Conservation (phyloP, 2,888 invertebrate species). For the Dicyrtomina minuta region DNA sequence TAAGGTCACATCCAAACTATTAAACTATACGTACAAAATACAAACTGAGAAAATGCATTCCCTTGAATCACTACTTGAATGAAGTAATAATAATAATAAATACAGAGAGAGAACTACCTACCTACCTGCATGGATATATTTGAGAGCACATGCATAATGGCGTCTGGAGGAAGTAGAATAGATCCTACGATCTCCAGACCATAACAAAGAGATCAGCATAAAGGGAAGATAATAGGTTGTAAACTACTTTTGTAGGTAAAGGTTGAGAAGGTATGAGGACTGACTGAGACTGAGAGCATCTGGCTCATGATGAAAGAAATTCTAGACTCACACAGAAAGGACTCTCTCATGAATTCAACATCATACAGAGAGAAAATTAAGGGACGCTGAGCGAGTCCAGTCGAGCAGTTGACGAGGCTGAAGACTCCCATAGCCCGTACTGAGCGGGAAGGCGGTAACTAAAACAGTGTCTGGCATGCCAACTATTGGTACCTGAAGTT, state of each 20-base stretch:
- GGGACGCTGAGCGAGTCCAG: constrained; percentile 9
- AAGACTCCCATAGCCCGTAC: too few relatives aligned
- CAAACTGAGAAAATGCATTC: too few relatives aligned
- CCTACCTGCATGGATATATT: background rate
- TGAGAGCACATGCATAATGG: background rate
- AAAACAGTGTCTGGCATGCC: too few relatives aligned
- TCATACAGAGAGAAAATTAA: background rate
- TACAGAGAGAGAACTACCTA: background rate
- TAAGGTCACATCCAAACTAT: background rate
- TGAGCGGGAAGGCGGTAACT: too few relatives aligned
- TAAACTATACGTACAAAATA: background rate
- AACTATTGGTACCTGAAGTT: too few relatives aligned
- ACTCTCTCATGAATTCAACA: background rate
- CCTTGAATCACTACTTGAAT: too few relatives aligned
- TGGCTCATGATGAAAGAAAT: constrained; percentile 20
- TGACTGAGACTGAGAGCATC: too few relatives aligned
- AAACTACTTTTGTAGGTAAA: constrained; percentile 41
- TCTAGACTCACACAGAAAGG: background rate
- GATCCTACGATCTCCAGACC: background rate
- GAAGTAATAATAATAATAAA: too few relatives aligned
- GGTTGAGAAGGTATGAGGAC: constrained; percentile 30
- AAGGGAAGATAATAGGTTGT: constrained; percentile 34
- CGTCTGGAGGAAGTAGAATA: too few relatives aligned
- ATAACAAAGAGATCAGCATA: constrained; percentile 12
- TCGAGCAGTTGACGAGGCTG: background rate